These are phyloP conservation scores for Ptychadena robeensis DNA, from an alignment of 2,797 vertebrate species.

Conservation along the genomic window DNA sequence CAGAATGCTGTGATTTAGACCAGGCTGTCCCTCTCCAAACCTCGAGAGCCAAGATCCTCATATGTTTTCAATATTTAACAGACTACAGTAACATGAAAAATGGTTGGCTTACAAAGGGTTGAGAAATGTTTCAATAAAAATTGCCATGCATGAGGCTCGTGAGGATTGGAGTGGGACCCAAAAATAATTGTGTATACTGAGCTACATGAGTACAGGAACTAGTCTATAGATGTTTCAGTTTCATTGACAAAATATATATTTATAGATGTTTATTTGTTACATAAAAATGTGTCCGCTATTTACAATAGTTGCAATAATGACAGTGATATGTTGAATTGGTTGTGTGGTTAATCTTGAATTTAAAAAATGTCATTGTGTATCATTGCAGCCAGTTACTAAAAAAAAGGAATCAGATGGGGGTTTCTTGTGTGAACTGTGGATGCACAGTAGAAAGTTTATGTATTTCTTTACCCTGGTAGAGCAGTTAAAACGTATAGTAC, in stretches of 20 bases:
- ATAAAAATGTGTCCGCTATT: background rate
- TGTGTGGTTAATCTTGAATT: background rate
- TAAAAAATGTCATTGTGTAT: background rate
- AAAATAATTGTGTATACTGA: background rate
- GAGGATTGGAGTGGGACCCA: too few species aligned
- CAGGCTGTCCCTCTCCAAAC: too few species aligned
- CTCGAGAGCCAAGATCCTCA: too few species aligned
- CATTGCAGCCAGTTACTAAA: background rate
- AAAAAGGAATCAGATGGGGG: background rate
- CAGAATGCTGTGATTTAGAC: background rate
- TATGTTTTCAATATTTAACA: too few species aligned
- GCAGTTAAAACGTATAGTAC: background rate
- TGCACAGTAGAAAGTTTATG: background rate
- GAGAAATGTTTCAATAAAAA: too few species aligned
- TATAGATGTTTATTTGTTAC: too few species aligned
- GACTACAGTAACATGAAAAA: too few species aligned
- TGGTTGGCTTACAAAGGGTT: too few species aligned
- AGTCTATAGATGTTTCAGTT: background rate
- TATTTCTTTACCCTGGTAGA: background rate
- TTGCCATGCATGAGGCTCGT: too few species aligned
- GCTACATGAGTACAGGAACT: background rate
- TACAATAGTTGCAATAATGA: conserved; percentile 20
- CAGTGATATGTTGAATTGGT: conserved; percentile 36
- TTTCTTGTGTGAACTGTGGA: background rate
- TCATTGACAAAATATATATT: background rate